phyloP scores from a whole-genome alignment of 2,888 invertebrate genomes.

The Ethmia dodecea region DNA sequence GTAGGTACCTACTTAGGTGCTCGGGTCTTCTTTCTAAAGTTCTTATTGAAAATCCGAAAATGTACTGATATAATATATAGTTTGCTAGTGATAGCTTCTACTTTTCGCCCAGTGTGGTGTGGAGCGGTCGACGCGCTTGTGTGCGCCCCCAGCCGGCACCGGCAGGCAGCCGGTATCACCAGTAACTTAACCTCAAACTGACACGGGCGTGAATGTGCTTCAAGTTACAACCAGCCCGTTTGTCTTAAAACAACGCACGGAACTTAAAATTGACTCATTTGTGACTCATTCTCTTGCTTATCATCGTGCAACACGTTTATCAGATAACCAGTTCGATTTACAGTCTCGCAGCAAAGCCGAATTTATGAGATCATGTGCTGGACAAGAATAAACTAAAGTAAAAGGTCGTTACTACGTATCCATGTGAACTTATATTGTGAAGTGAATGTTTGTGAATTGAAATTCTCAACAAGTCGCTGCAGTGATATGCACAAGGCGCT shows the following conservation, averaged over 20 bases:
- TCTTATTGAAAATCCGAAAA: too few relatives aligned
- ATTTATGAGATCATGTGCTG: constrained; percentile 25
- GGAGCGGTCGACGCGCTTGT: constrained; percentile 42
- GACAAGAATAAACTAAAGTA: constrained; percentile 21
- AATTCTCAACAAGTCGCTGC: constrained; percentile 31
- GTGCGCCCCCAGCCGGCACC: constrained; percentile 43
- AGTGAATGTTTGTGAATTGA: constrained; percentile 20
- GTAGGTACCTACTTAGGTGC: too few relatives aligned
- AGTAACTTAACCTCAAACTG: constrained; percentile 76
- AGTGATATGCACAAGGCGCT: constrained; percentile 33
- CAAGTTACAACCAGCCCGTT: constrained; percentile 56
- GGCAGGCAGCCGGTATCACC: constrained; percentile 65
- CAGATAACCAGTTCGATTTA: constrained; percentile 16
- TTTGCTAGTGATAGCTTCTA: too few relatives aligned
- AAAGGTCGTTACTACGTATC: constrained; percentile 25
- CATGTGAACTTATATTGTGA: constrained; percentile 27
- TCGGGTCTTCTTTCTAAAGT: too few relatives aligned
- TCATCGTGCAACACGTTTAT: constrained; percentile 1
- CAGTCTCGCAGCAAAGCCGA: too few relatives aligned
- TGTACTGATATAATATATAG: too few relatives aligned
- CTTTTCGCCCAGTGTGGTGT: constrained; percentile 49
- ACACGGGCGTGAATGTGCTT: constrained; percentile 71
- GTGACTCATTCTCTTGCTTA: constrained; percentile 5
- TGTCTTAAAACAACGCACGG: constrained; percentile 36
- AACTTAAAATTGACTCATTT: too few relatives aligned